Evolutionary conservation across 2,888 invertebrate genomes (phyloP).

Genomic region (Onchidella celtica): DNA sequence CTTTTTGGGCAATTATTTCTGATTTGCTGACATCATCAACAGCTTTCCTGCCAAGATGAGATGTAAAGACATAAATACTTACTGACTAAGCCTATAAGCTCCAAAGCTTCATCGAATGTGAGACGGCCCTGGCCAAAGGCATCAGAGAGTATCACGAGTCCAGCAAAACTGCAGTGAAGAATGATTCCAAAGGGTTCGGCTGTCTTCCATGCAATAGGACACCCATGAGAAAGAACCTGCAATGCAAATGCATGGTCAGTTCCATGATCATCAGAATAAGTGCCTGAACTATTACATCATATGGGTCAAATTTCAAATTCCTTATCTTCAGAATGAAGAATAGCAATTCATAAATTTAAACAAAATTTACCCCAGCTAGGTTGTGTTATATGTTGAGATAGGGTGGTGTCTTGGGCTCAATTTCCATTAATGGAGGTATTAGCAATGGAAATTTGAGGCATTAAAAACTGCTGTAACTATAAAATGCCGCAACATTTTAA

Average conservation of each 20-base stretch:
- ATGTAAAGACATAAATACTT: neutral
- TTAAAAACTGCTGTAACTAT: too few species aligned
- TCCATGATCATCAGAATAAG: neutral
- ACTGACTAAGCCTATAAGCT: conserved; percentile 48
- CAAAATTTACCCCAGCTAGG: too few species aligned
- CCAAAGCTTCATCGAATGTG: conserved; percentile 64
- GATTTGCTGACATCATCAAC: too few species aligned
- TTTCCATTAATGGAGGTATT: too few species aligned
- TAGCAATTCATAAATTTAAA: too few species aligned
- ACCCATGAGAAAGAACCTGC: conserved; percentile 64
- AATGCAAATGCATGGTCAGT: too few species aligned
- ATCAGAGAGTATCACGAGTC: conserved; percentile 61
- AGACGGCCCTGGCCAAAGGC: conserved; percentile 63
- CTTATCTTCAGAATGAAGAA: neutral
- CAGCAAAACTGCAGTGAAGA: conserved; percentile 60
- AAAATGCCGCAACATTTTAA: too few species aligned
- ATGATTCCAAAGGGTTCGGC: conserved; percentile 67
- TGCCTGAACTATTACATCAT: neutral
- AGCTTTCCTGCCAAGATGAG: too few species aligned
- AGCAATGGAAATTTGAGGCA: too few species aligned
- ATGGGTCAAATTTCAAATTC: neutral
- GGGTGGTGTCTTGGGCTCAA: too few species aligned
- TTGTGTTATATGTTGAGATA: too few species aligned
- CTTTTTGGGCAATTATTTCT: too few species aligned
- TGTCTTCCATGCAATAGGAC: conserved; percentile 66